Percentiles rank a stretch among this genome's conserved stretches.
phyloP scores from a whole-genome alignment of 1,140 invertebrate genomes.

The Teleogryllus occipitalis region DNA sequence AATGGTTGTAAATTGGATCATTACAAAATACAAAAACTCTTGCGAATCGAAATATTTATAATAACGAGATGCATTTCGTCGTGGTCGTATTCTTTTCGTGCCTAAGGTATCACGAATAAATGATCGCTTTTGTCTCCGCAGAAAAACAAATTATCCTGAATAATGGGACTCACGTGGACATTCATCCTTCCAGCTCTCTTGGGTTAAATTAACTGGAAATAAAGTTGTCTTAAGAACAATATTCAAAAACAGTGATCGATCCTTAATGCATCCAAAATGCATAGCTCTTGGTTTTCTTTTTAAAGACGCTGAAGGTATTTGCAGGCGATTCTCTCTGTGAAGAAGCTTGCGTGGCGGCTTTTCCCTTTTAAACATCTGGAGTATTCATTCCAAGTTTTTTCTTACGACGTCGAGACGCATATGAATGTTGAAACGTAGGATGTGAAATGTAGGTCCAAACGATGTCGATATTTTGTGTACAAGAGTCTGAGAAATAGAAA shows the following conservation, averaged over 20 bases:
- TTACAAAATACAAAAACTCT: too few relatives aligned
- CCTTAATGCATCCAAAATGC: not conserved
- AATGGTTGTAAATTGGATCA: too few relatives aligned
- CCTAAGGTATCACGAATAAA: too few relatives aligned
- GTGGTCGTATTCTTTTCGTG: too few relatives aligned
- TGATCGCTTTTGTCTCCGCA: not conserved
- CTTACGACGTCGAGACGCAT: not conserved
- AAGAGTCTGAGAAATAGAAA: too few relatives aligned
- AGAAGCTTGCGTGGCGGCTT: not conserved
- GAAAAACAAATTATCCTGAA: not conserved
- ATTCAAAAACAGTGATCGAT: not conserved
- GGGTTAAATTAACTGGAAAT: not conserved
- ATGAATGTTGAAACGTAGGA: not conserved
- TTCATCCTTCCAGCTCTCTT: not conserved
- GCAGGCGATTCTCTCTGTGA: not conserved
- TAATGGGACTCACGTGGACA: not conserved
- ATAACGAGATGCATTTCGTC: too few relatives aligned
- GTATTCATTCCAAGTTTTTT: not conserved
- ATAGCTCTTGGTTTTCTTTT: not conserved
- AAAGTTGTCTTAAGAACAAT: not conserved
- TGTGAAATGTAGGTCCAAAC: too few relatives aligned
- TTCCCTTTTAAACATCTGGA: not conserved
- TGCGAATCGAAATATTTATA: too few relatives aligned
- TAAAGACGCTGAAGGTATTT: not conserved
- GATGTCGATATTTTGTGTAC: too few relatives aligned